These are phyloP conservation scores for Amblyteles armatorius DNA, from an alignment of 2,888 invertebrate species.

Conservation along the genomic window DNA sequence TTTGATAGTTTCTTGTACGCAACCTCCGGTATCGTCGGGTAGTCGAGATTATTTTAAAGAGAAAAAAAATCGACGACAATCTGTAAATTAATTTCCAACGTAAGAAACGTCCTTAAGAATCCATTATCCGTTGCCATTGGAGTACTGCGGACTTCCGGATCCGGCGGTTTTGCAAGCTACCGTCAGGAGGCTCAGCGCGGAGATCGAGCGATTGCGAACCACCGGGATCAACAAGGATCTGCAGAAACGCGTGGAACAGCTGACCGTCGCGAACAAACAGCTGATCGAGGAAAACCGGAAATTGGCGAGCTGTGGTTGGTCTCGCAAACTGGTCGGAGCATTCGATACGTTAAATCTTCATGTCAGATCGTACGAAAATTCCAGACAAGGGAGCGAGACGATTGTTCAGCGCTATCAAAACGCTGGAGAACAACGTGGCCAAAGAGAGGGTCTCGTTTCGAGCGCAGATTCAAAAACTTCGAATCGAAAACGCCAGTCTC, in stretches of 20 bases:
- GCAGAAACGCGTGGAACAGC: conserved; percentile 78
- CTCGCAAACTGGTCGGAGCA: not conserved
- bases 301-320: conserved; percentile 71
- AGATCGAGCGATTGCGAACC: conserved; percentile 83
- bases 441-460: conserved; percentile 84
- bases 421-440: conserved; percentile 83
- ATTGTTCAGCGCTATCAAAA: conserved; percentile 83
- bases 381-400: conserved; percentile 73
- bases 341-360: not conserved
- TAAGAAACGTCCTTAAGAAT: conserved; percentile 81
- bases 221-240: conserved; percentile 73
- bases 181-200: conserved; percentile 85
- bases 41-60: not conserved
- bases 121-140: conserved; percentile 86
- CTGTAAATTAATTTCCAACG: conserved; percentile 67
- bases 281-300: conserved; percentile 76
- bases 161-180: conserved; percentile 85
- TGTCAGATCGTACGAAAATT: conserved; percentile 35
- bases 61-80: conserved; percentile 40
- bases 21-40: too few relatives aligned
- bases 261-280: conserved; percentile 72
- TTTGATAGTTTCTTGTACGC: not conserved
- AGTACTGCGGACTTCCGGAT: conserved; percentile 86
- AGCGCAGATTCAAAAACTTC: conserved; percentile 83
- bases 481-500: conserved; percentile 82